These are phyloP conservation scores for Drosophila fulvimacula DNA, from an alignment of 2,888 invertebrate species.

Conservation along the genomic window DNA sequence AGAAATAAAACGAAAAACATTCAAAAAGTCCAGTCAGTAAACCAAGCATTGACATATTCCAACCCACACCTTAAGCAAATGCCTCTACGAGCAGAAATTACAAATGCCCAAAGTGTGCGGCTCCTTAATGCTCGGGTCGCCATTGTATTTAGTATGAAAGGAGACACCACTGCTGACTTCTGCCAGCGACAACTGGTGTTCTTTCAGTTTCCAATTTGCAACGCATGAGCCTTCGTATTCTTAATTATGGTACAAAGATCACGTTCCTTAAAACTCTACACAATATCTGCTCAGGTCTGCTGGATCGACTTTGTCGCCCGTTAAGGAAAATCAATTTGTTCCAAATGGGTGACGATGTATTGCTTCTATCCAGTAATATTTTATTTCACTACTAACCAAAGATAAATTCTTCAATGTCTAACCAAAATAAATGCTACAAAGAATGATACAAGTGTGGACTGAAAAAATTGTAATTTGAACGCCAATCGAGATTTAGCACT, in stretches of 20 bases:
- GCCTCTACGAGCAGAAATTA: conserved; percentile 34
- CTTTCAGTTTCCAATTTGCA: conserved; percentile 68
- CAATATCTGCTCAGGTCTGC: conserved; percentile 35
- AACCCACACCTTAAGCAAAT: conserved; percentile 11
- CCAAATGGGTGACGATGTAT: conserved; percentile 66
- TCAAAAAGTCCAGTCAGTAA: conserved; percentile 51
- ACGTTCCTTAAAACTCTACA: conserved; percentile 37
- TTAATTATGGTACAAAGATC: conserved; percentile 62
- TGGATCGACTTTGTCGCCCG: conserved; percentile 58
- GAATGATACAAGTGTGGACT: conserved; percentile 37
- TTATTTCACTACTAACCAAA: conserved; percentile 38
- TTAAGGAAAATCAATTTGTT: conserved; percentile 79
- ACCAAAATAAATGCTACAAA: conserved; percentile 22
- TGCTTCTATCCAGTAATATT: conserved; percentile 28
- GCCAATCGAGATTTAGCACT: too few species aligned
- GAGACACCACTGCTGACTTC: conserved; percentile 32
- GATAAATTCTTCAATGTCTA: conserved; percentile 53
- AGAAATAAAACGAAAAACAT: conserved; percentile 70
- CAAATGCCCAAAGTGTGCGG: conserved; percentile 32
- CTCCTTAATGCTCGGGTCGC: conserved; percentile 36
- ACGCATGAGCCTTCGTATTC: conserved; percentile 66
- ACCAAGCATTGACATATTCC: conserved; percentile 41
- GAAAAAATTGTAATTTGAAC: too few species aligned
- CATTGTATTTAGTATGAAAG: conserved; percentile 42
- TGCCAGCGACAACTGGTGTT: conserved; percentile 46